Base-by-base conservation (phyloP, 2,113 vertebrate species). In the Polypterus bichir region DNA sequence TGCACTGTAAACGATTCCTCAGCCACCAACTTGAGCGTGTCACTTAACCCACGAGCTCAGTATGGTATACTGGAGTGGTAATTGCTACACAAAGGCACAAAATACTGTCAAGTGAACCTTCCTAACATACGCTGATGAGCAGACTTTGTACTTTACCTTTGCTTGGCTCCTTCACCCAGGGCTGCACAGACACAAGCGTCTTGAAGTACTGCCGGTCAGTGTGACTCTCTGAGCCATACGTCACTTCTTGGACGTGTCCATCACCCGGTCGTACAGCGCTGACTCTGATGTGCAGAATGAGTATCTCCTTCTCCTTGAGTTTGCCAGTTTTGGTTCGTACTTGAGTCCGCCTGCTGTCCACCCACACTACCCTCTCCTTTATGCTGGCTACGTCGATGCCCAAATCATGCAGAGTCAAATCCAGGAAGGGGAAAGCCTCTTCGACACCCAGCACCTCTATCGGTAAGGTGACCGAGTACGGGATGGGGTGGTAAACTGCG, bases 201-300 rank as follows among this genome's bases (percentile, higher is more conserved):
- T 77, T 75, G 44, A 77, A 83, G 78, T 78, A 84, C 51, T 73
- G 78, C 7, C 80, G 79, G 71, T 86, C 79, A 0, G 81, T 86
- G 76, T 84, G 80, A 1, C 76, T 77, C 78, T 87, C 83, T 0
- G 79, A 83, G 77, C 81, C 78, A 76, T 85, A 87, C 62, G 84
- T 65, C 2, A 85, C 65, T 67, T 86, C 83, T 73, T 83, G 83
- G 4, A 73, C 68, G 62, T 74, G 64, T 3, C 83, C 79, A 6
- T 6, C 6, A 57, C 83, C 83, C 0, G 81, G 73, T 45, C 73
- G 79, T 70, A 83, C 78, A 5, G 81, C 81, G 65, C 80, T 86
- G 44, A 87, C 83, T 3, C 77, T 73, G 11, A 85, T 75, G 76
- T 87, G 82, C 44, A 86, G 64, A 60, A 87, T 71, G 2, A 79